Conservation (phyloP, 1,140 invertebrate genomes). For the Palaemon carinicauda region DNA sequence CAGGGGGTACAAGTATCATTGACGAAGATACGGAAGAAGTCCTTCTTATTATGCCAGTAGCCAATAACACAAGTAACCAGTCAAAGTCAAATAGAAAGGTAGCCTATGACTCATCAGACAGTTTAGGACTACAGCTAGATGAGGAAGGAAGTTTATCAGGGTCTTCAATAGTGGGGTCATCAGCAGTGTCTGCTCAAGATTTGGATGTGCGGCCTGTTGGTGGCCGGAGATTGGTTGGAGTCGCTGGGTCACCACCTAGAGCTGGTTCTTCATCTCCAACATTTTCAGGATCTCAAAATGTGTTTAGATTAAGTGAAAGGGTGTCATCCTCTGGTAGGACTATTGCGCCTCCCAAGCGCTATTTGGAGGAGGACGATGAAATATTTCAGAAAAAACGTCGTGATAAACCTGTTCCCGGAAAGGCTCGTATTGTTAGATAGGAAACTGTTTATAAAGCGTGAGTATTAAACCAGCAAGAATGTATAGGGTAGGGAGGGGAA, state of each 20-base stretch:
- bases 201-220: too few species aligned
- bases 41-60: conserved; percentile 38
- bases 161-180: too few species aligned
- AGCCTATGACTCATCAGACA: too few species aligned
- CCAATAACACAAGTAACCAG: not conserved
- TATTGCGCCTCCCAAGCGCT: conserved; percentile 41
- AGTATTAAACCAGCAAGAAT: not conserved
- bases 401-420: conserved; percentile 14
- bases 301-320: conserved; percentile 46
- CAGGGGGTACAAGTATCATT: conserved; percentile 20
- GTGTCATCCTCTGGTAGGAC: conserved; percentile 40
- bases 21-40: conserved; percentile 26
- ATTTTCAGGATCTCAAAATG: conserved; percentile 16
- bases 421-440: conserved; percentile 36
- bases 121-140: not conserved
- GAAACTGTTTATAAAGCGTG: not conserved
- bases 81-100: too few species aligned
- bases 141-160: not conserved
- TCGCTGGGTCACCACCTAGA: not conserved
- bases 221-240: too few species aligned
- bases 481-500: not conserved
- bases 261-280: conserved; percentile 11
- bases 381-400: conserved; percentile 27
- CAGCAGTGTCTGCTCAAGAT: too few species aligned
- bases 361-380: conserved; percentile 35